Evolutionary conservation across 2,888 invertebrate genomes (phyloP), one percentile per base, ranked within the genome.

Genomic region (Dryocosmus kuriphilus): DNA sequence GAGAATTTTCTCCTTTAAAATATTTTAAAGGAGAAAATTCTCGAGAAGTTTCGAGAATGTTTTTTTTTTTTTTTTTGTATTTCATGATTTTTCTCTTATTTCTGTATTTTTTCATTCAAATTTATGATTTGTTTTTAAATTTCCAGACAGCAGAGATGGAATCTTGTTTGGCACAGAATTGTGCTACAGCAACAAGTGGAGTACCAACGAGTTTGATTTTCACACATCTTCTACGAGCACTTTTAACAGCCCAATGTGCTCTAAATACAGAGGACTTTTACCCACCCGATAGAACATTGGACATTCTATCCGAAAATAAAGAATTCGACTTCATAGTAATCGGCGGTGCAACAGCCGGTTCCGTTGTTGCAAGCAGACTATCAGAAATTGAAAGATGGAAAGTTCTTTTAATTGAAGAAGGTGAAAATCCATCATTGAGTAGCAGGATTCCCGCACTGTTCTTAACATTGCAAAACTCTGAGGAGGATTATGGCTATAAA

Each of bases 171-270:
- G 60, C 81, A 30, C 80, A 85, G 60, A 84, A 76, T 60, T 87
- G 87, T 74, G 75, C 81, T 2, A 82, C 82, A 24, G 83, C 85
- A n/a, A 78, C 85, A 5, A 78, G 78, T 83, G 92, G 93, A 8
- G 78, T 81, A 9, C 88, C 90, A 0, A 89, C 92, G 1, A 91
- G 93, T 0, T 82, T 94, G 74, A 67, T 82, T 41, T 94, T 96
- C 87, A 88, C 93, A 1, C 92, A 94, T 11, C 90, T 95, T 0
- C 86, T 95, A 77, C 94, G 94, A 83, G 92, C 93, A 0, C 88
- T 96, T 76, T 89, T 95, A 65, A 91, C 93, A 2, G 93, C 94
- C 0, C 94, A 94, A 86, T 95, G 95, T 85, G 92, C 93, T 0
- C 85, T 95, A 22, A 92, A 92, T 11, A 93, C 93, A 0, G 92